These are phyloP conservation scores for Rhagonycha lutea DNA, from an alignment of 2,888 invertebrate species.

Conservation along the genomic window DNA sequence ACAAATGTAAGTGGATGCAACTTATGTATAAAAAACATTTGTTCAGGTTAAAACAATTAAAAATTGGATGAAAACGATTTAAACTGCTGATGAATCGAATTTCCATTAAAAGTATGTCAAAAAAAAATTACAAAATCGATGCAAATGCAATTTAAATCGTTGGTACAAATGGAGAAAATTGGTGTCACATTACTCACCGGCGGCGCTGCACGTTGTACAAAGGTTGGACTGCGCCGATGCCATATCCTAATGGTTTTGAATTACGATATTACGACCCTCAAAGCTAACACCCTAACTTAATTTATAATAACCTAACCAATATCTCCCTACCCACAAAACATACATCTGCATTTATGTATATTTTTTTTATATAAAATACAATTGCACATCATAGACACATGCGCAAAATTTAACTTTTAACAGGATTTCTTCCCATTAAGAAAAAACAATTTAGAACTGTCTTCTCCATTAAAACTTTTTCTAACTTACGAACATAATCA, in stretches of 20 bases:
- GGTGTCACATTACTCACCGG: slow-evolving; percentile 54
- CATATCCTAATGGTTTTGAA: slow-evolving; percentile 58
- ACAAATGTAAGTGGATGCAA: neutral
- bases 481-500: slow-evolving; percentile 13
- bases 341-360: neutral
- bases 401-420: neutral
- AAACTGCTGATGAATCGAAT: neutral
- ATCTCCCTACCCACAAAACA: neutral
- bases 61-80: neutral
- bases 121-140: slow-evolving; percentile 5
- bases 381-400: neutral
- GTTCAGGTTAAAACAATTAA: neutral
- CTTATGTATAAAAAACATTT: neutral
- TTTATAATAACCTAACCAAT: slow-evolving; percentile 22
- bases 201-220: slow-evolving; percentile 56
- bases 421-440: neutral
- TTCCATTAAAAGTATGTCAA: neutral
- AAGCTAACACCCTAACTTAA: slow-evolving; percentile 42
- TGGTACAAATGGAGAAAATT: slow-evolving; percentile 41
- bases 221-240: slow-evolving; percentile 55
- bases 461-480: neutral
- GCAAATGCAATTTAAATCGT: slow-evolving; percentile 39
- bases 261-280: slow-evolving; percentile 56
- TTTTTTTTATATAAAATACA: neutral
- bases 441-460: neutral